Percentiles rank a stretch among this genome's conserved stretches.
Evolutionary conservation across 2,797 vertebrate species (phyloP).

Genomic region (Delichon dasypus): DNA sequence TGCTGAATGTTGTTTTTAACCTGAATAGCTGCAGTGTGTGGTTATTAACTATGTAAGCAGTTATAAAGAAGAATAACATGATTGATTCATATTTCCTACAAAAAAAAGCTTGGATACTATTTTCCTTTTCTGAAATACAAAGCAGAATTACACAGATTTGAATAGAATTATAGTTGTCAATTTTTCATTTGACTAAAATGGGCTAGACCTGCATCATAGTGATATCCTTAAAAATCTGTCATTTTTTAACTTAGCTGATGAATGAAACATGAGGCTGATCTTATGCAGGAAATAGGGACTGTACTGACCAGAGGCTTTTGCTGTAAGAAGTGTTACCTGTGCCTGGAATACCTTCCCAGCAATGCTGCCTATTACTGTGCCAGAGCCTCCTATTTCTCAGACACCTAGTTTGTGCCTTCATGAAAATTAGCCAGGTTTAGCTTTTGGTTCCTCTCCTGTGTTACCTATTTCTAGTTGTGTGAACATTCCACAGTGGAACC

Average conservation of each 20-base stretch:
- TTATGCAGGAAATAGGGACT: not conserved
- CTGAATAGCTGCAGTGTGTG: not conserved
- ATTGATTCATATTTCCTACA: not conserved
- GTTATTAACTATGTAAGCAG: not conserved
- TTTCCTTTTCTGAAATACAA: not conserved
- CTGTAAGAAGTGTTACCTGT: fast-evolving
- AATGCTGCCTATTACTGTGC: not conserved
- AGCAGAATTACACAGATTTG: not conserved
- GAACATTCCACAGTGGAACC: not conserved
- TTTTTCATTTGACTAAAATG: not conserved
- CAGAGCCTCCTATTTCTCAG: not conserved
- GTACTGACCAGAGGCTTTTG: not conserved
- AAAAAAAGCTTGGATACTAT: not conserved
- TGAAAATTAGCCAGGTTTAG: not conserved
- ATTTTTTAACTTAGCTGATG: not conserved
- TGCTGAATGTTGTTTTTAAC: not conserved
- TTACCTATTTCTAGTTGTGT: not conserved
- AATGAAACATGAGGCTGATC: not conserved
- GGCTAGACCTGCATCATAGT: not conserved
- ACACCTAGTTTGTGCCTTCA: not conserved
- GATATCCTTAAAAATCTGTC: not conserved
- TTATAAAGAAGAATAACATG: not conserved
- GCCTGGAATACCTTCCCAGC: not conserved
- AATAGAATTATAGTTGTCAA: not conserved
- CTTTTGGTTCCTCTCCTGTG: not conserved